A percentile compares a stretch with the other conserved stretches of the same genome.
Conservation (phyloP, 2,888 invertebrate species). For the Phengaris alcon region DNA sequence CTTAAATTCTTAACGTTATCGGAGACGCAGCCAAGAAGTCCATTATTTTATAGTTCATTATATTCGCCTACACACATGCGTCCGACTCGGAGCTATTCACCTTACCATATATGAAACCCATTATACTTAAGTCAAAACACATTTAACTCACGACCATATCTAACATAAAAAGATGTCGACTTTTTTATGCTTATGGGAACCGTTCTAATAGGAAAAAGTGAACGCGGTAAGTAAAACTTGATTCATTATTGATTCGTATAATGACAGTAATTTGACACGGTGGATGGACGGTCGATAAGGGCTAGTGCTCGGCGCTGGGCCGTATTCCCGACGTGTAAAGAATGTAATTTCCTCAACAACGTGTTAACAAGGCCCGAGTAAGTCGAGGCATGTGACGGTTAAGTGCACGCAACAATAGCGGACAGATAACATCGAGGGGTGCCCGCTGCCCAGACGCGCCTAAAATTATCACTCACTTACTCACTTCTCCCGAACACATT, state of each 20-base stretch:
- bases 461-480: constrained; percentile 26
- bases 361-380: constrained; percentile 74
- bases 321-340: constrained; percentile 60
- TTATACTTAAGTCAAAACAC: constrained; percentile 28
- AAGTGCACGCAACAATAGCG: constrained; percentile 75
- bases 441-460: constrained; percentile 45
- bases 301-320: constrained; percentile 55
- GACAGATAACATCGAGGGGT: constrained; percentile 69
- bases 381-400: constrained; percentile 64
- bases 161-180: constrained; percentile 27
- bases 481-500: constrained; percentile 32
- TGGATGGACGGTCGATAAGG: constrained; percentile 70
- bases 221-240: constrained; percentile 40
- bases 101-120: constrained; percentile 23
- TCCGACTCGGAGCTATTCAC: constrained; percentile 18
- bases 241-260: constrained; percentile 58
- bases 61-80: constrained; percentile 17
- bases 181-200: constrained; percentile 29
- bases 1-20: not conserved
- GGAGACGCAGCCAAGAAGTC: not conserved
- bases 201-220: constrained; percentile 34
- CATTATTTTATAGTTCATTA: constrained; percentile 14
- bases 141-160: constrained; percentile 27
- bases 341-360: constrained; percentile 77
- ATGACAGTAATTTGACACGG: constrained; percentile 68